Conservation (phyloP, 2,888 invertebrate genomes). For the Cordilura impudica region DNA sequence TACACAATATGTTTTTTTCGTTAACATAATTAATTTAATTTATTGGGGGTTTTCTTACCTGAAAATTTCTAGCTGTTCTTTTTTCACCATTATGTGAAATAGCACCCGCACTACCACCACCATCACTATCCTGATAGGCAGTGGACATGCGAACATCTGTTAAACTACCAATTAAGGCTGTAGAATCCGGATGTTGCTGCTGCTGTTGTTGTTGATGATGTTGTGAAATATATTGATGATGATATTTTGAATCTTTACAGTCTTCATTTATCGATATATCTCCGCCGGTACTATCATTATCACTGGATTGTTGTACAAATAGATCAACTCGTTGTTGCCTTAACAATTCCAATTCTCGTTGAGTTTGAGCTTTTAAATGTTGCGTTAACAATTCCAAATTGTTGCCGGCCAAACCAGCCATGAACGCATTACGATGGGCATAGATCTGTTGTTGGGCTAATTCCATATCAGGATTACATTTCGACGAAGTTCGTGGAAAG, state of each 20-base stretch:
- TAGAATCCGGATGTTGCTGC: conserved; percentile 77
- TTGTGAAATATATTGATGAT: conserved; percentile 64
- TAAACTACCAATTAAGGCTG: conserved; percentile 66
- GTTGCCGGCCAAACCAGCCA: conserved; percentile 72
- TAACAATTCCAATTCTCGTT: conserved; percentile 68
- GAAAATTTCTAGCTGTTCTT: conserved; percentile 56
- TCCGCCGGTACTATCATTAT: conserved; percentile 66
- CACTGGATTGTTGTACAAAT: conserved; percentile 70
- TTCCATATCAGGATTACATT: conserved; percentile 62
- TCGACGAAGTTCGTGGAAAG: conserved; percentile 32
- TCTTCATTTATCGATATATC: conserved; percentile 56
- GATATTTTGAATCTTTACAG: conserved; percentile 48
- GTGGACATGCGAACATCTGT: conserved; percentile 74
- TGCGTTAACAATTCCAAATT: conserved; percentile 74
- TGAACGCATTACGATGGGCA: conserved; percentile 74
- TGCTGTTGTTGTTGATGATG: conserved; percentile 64
- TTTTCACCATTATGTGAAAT: conserved; percentile 49
- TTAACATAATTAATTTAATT: neutral
- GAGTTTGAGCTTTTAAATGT: conserved; percentile 70
- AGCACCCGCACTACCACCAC: conserved; percentile 51
- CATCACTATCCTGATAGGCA: conserved; percentile 58
- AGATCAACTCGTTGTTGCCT: conserved; percentile 67
- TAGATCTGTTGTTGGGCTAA: conserved; percentile 74
- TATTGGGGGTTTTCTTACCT: conserved; percentile 40
- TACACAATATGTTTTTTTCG: too few species aligned